Conservation (phyloP, 2,797 vertebrate genomes). For the Pantherophis vulpinus region DNA sequence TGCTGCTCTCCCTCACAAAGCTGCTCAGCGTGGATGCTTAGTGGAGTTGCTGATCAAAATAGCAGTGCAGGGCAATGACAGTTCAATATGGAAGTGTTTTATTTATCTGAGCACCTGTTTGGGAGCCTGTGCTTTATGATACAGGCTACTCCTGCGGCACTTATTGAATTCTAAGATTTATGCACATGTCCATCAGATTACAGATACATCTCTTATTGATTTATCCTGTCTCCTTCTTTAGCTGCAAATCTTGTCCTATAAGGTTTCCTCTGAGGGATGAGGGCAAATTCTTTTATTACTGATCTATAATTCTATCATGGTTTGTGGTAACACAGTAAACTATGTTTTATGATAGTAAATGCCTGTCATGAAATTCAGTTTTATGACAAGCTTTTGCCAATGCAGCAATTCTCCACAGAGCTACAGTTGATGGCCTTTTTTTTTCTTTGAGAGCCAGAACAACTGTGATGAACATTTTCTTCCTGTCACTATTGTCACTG, state of each 20-base stretch:
- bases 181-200: not conserved
- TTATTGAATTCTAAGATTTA: not conserved
- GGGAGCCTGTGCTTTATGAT: not conserved
- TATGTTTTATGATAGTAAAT: slow-evolving; percentile 1
- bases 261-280: not conserved
- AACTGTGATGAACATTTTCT: not conserved
- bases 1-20: not conserved
- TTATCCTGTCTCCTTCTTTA: not conserved
- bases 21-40: not conserved
- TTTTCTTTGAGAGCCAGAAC: not conserved
- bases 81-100: not conserved
- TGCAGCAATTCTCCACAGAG: not conserved
- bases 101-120: not conserved
- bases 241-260: not conserved
- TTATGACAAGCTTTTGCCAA: slow-evolving; percentile 4
- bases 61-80: not conserved
- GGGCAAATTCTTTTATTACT: not conserved
- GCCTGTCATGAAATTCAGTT: slow-evolving; percentile 3
- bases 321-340: slow-evolving; percentile 3
- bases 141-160: too few relatives aligned
- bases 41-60: not conserved
- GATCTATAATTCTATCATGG: not conserved
- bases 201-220: slow-evolving; percentile 16
- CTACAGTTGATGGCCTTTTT: rapidly evolving
- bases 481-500: not conserved